These are phyloP conservation scores for Panagrolaimus sp. DNA, from an alignment of 1,140 invertebrate species.

Conservation along the genomic window DNA sequence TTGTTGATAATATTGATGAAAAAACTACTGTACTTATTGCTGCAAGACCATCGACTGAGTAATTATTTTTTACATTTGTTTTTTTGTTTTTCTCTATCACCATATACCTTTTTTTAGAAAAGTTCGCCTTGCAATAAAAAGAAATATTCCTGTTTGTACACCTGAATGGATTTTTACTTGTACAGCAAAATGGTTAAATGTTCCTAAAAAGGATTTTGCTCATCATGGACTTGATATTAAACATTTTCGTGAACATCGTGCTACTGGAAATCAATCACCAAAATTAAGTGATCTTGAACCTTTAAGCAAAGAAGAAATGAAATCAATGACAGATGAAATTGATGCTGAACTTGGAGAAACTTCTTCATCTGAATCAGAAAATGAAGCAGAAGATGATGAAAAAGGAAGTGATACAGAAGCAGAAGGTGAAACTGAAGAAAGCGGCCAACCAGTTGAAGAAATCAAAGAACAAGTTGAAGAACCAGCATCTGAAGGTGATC, in stretches of 20 bases:
- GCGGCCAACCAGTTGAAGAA: neutral
- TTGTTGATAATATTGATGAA: conserved; percentile 12
- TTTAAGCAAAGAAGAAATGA: neutral
- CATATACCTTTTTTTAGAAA: neutral
- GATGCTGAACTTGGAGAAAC: neutral
- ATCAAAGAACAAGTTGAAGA: neutral
- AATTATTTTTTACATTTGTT: no score
- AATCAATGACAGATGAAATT: neutral
- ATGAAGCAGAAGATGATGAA: conserved; percentile 8
- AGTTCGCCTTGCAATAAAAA: neutral
- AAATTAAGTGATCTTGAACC: conserved; percentile 7
- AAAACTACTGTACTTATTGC: conserved; percentile 16
- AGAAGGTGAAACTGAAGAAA: neutral
- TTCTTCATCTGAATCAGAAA: neutral
- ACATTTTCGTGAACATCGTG: neutral
- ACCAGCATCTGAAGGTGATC: neutral
- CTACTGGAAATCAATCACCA: neutral
- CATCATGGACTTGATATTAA: no score
- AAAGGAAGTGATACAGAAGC: conserved; percentile 4
- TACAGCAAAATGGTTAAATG: neutral
- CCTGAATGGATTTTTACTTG: neutral
- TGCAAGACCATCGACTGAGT: conserved; percentile 20
- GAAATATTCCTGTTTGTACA: neutral
- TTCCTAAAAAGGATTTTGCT: neutral
- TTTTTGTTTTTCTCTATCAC: neutral